Conservation (phyloP, 2,888 invertebrate genomes). For the Pammene fasciana region DNA sequence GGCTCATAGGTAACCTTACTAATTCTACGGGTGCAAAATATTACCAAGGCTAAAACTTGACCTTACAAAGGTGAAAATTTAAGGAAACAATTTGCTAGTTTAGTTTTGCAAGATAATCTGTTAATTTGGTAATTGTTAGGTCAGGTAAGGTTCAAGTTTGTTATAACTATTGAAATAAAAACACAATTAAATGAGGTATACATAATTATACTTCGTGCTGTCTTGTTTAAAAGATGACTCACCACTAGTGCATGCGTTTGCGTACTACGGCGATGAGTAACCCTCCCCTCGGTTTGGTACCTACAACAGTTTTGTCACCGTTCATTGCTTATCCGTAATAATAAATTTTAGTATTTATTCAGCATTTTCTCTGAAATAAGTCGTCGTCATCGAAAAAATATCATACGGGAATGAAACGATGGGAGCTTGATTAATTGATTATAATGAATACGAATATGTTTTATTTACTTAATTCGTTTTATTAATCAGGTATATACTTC, state of each 20-base stretch:
- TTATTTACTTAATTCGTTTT: background rate
- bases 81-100: background rate
- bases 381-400: background rate
- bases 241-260: conserved; percentile 57
- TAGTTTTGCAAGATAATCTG: background rate
- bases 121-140: background rate
- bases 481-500: conserved; percentile 24
- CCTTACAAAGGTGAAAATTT: background rate
- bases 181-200: background rate
- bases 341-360: conserved; percentile 34
- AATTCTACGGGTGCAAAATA: background rate
- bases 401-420: background rate
- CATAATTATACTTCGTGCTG: background rate
- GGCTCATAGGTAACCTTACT: background rate
- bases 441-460: background rate
- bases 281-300: conserved; percentile 36
- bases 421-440: background rate
- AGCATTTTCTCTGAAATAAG: conserved; percentile 9
- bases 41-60: conserved; percentile 2
- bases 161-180: background rate
- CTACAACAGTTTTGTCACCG: conserved; percentile 48
- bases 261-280: conserved; percentile 70
- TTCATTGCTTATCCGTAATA: conserved; percentile 14
- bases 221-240: conserved; percentile 11
- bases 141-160: background rate